phyloP scores from a whole-genome alignment of 2,888 invertebrate species.

The Trichopria drosophilae region DNA sequence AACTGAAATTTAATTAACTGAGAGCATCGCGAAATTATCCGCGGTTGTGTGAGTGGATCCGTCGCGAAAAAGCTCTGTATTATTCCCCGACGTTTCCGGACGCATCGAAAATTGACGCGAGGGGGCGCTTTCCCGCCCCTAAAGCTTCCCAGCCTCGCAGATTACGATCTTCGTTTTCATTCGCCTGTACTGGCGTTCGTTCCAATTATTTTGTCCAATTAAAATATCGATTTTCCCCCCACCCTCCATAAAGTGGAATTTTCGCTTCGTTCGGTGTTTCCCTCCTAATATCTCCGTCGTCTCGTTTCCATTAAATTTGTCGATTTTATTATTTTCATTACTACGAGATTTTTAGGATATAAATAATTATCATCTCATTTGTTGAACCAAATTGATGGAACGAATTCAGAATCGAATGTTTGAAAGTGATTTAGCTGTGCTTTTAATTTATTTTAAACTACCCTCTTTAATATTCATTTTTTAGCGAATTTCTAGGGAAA shows the following conservation, averaged over 20 bases:
- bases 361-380: too few relatives aligned
- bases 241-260: too few relatives aligned
- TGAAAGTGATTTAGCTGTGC: too few relatives aligned
- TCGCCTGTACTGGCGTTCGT: slow-evolving; percentile 43
- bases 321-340: too few relatives aligned
- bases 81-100: slow-evolving; percentile 4
- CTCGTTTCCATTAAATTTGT: too few relatives aligned
- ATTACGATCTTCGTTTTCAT: slow-evolving; percentile 58
- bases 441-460: too few relatives aligned
- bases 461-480: too few relatives aligned
- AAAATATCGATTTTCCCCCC: slow-evolving; percentile 57
- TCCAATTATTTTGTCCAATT: slow-evolving; percentile 60
- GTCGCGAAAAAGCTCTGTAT: neutral
- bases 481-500: too few relatives aligned
- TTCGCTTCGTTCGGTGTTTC: too few relatives aligned
- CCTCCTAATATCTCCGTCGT: too few relatives aligned
- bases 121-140: slow-evolving; percentile 43
- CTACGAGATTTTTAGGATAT: too few relatives aligned
- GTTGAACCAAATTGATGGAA: neutral
- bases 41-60: slow-evolving; percentile 9
- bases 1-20: slow-evolving; percentile 54
- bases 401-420: neutral
- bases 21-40: slow-evolving; percentile 48
- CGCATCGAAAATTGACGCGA: slow-evolving; percentile 9
- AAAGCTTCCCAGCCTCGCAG: slow-evolving; percentile 42